Base-by-base conservation (phyloP, 2,113 vertebrate genomes). In the Syngnathus floridae region DNA sequence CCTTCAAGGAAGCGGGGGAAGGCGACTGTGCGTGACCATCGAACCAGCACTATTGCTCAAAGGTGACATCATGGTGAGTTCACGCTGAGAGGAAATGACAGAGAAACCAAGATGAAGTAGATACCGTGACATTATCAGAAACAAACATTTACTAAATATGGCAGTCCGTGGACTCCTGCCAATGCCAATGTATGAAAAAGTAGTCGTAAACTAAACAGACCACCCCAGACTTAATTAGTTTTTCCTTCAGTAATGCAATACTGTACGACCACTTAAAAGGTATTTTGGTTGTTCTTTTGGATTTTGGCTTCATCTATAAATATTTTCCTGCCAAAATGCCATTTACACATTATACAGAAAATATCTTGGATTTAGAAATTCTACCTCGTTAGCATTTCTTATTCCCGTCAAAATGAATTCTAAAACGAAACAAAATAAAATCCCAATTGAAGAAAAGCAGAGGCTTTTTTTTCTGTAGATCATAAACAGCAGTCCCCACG, bases 41-140 rank as follows among this genome's bases (percentile, higher is more conserved):
- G 94, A 96, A 70, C 94, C 94, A 4, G 94, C 94, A 0, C 89
- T 96, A 62, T 89, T 96, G 73, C 89, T 96, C 17, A 96, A 96
- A 82, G 94, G 94, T 64, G 94, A 96, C 70, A 93, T 96, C 79
- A 92, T 96, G 94, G 94, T 96, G 82, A 82, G 88, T 84, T 71
- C 73, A 69, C 48, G 57, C 41, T 62, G 37, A 54, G 70, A 63
- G 64, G 69, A 76, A 72, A 72, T 68, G 56, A 55, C 62, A 67
- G 19, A 70, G 56, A 40, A 4, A 10, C 51, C 36, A 22, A 40
- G 35, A 17, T 31, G 19, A 46, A 55, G 65, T 48, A 4, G 2
- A 60, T 22, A 66, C 58, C 1, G 11, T 66, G 16, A 57, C 26
- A 56, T 14, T 36, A 61, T 43, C 40, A 4, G 21, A 45, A 61